Evolutionary conservation across 2,113 vertebrate genomes (phyloP).

Genomic region (Chrysochloris asiatica): DNA sequence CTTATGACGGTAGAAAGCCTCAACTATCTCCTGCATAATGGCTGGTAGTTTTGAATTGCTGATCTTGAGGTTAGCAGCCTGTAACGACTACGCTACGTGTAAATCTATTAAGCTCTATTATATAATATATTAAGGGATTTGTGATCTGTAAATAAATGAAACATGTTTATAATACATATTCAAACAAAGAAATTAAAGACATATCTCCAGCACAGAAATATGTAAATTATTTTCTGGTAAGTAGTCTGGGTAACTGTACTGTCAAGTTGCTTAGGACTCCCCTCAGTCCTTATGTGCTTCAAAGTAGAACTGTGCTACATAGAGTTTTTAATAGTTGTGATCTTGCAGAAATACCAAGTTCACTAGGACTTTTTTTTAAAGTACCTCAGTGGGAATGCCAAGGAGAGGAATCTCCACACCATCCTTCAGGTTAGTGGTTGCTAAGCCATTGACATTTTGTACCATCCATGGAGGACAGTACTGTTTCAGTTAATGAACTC

Average conservation of each 20-base stretch:
- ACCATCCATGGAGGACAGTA: not conserved
- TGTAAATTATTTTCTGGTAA: not conserved
- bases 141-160: not conserved
- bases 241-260: not conserved
- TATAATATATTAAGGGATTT: not conserved
- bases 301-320: not conserved
- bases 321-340: not conserved
- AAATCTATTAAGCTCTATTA: not conserved
- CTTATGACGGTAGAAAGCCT: too few species aligned
- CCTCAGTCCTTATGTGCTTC: not conserved
- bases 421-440: not conserved
- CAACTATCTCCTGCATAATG: too few species aligned
- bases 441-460: not conserved
- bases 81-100: too few species aligned
- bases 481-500: not conserved
- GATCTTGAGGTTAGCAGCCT: too few species aligned
- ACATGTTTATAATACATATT: slow-evolving; percentile 6
- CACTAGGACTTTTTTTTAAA: not conserved
- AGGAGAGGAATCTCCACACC: too few species aligned
- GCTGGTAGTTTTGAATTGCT: too few species aligned
- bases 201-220: not conserved
- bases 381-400: too few species aligned
- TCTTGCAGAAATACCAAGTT: not conserved
- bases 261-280: not conserved
- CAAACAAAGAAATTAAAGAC: not conserved